These are phyloP conservation scores for Peromyscus attwateri DNA, from an alignment of 2,797 vertebrate species.

Conservation along the genomic window DNA sequence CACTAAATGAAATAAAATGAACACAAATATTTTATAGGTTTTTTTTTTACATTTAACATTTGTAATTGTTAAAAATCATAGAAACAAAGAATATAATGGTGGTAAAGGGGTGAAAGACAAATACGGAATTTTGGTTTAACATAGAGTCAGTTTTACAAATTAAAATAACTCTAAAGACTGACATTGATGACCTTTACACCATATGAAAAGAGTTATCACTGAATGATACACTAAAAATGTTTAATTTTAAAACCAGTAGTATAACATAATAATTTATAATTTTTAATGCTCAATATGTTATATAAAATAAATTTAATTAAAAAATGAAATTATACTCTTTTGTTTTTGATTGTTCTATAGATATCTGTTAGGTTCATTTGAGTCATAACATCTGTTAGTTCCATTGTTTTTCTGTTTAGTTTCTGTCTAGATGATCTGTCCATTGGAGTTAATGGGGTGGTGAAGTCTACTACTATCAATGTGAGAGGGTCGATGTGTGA, in stretches of 20 bases:
- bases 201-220: not conserved
- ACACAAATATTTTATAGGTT: not conserved
- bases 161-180: constrained; percentile 5
- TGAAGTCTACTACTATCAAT: too few species aligned
- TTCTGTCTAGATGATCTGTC: too few species aligned
- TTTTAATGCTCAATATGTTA: not conserved
- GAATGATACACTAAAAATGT: not conserved
- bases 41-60: not conserved
- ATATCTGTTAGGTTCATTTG: too few species aligned
- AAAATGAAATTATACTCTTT: too few species aligned
- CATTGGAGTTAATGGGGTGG: too few species aligned
- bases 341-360: too few species aligned
- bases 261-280: not conserved
- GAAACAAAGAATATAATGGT: not conserved
- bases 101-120: not conserved
- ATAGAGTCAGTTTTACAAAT: not conserved
- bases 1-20: too few species aligned
- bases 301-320: not conserved
- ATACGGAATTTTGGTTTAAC: not conserved
- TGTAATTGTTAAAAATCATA: not conserved
- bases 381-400: too few species aligned
- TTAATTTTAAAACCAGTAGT: not conserved
- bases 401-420: too few species aligned
- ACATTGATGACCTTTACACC: not conserved
- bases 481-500: too few species aligned